phyloP scores from a whole-genome alignment of 2,888 invertebrate species.

The Sylvicola cinctus region DNA sequence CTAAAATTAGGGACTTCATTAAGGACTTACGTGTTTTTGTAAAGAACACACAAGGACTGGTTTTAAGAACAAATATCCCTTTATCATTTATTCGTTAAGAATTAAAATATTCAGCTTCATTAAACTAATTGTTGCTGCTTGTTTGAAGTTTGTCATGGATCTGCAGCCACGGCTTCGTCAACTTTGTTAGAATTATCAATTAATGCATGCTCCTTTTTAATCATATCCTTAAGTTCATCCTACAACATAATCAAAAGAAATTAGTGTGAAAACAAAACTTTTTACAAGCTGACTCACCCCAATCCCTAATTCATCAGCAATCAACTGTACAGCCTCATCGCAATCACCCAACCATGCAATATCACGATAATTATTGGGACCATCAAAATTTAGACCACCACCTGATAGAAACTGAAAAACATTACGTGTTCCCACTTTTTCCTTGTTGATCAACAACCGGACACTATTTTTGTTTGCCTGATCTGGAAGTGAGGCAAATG shows the following conservation, averaged over 20 bases:
- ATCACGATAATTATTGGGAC: constrained; percentile 40
- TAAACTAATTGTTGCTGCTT: no score
- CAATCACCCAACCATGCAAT: constrained; percentile 69
- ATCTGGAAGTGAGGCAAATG: constrained; percentile 76
- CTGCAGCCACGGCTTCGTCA: no score
- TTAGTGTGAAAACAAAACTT: background rate
- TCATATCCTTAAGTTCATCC: constrained; percentile 35
- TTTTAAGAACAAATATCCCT: no score
- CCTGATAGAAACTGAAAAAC: constrained; percentile 20
- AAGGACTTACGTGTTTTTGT: no score
- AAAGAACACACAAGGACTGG: no score
- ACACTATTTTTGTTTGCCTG: constrained; percentile 53
- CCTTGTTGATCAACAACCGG: constrained; percentile 70
- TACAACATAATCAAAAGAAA: constrained; percentile 14
- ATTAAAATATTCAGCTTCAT: no score
- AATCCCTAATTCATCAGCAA: constrained; percentile 65
- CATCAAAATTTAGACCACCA: constrained; percentile 48
- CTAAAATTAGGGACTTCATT: no score
- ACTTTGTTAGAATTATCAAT: constrained; percentile 18
- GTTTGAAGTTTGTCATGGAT: no score
- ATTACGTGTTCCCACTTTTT: constrained; percentile 37
- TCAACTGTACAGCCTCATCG: constrained; percentile 51
- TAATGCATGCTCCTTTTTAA: constrained; percentile 31
- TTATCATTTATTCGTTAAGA: no score
- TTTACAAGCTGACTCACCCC: constrained; percentile 35